phyloP scores from a whole-genome alignment of 2,888 invertebrate genomes.

The Ophion ventricosus region DNA sequence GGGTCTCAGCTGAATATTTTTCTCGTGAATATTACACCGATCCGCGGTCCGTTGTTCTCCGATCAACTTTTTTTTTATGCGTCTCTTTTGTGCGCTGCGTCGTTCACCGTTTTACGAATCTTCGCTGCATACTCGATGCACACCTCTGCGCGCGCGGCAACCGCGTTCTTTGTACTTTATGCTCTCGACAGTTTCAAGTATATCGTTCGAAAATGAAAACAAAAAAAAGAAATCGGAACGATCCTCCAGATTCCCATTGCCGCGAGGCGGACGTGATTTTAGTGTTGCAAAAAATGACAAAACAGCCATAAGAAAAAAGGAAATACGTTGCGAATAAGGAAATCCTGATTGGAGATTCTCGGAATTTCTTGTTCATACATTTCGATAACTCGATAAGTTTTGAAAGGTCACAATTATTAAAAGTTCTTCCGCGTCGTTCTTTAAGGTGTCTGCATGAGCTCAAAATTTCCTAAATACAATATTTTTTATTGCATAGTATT shows the following conservation, averaged over 20 bases:
- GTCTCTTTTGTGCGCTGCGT: slow-evolving; percentile 7
- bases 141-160: background rate
- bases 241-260: background rate
- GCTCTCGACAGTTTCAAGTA: slow-evolving; percentile 2
- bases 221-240: background rate
- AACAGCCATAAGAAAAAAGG: background rate
- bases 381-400: too few relatives aligned
- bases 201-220: background rate
- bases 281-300: background rate
- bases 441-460: too few relatives aligned
- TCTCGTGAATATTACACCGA: slow-evolving; percentile 40
- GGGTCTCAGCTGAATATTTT: slow-evolving; percentile 50
- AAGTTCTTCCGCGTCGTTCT: too few relatives aligned
- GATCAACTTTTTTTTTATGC: slow-evolving; percentile 29
- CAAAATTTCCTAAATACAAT: too few relatives aligned
- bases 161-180: slow-evolving; percentile 28
- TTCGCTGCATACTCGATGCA: slow-evolving; percentile 2
- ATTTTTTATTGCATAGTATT: too few relatives aligned
- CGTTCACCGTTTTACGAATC: slow-evolving; percentile 5
- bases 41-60: slow-evolving; percentile 39
- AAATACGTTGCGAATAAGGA: too few relatives aligned
- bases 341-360: too few relatives aligned
- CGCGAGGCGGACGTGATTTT: background rate
- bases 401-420: too few relatives aligned
- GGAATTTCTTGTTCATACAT: too few relatives aligned